These are phyloP conservation scores for Panzeria rudis DNA, from an alignment of 2,888 invertebrate species.

Conservation along the genomic window DNA sequence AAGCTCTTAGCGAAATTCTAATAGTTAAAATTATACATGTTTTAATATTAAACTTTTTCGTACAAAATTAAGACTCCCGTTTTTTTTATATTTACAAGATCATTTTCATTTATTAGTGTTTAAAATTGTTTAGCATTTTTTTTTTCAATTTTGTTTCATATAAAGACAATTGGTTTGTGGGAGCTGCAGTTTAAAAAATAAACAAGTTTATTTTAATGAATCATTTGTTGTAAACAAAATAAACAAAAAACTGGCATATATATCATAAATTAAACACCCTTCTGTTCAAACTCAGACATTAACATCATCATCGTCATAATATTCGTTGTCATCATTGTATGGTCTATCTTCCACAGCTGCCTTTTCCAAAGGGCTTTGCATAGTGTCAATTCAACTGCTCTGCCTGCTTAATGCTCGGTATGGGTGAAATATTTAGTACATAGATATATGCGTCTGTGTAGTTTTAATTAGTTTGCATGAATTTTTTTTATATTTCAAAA, in stretches of 20 bases:
- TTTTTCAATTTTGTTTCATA: background rate
- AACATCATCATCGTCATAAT: constrained; percentile 1
- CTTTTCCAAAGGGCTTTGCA: constrained; percentile 35
- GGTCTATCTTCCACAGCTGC: constrained; percentile 9
- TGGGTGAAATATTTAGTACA: constrained; percentile 16
- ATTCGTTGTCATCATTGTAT: constrained; percentile 1
- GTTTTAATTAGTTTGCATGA: constrained; percentile 32
- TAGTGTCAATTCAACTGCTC: constrained; percentile 54
- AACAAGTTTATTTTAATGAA: constrained; percentile 49
- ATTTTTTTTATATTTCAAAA: constrained; percentile 8
- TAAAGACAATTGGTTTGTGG: constrained; percentile 54
- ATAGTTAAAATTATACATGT: too few species aligned
- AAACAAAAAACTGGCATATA: constrained; percentile 15
- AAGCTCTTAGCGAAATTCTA: too few species aligned
- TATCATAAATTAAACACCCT: constrained; percentile 48
- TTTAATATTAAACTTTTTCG: too few species aligned
- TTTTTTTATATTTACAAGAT: background rate
- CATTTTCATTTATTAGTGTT: constrained; percentile 9
- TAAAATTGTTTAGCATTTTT: constrained; percentile 23
- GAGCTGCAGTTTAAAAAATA: constrained; percentile 11
- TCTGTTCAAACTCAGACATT: constrained; percentile 13
- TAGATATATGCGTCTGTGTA: background rate
- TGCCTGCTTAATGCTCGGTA: constrained; percentile 40
- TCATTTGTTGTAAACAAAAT: constrained; percentile 50
- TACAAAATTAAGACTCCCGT: too few species aligned